Evolutionary conservation across 2,888 invertebrate species (phyloP).

Genomic region (Globia sparganii): DNA sequence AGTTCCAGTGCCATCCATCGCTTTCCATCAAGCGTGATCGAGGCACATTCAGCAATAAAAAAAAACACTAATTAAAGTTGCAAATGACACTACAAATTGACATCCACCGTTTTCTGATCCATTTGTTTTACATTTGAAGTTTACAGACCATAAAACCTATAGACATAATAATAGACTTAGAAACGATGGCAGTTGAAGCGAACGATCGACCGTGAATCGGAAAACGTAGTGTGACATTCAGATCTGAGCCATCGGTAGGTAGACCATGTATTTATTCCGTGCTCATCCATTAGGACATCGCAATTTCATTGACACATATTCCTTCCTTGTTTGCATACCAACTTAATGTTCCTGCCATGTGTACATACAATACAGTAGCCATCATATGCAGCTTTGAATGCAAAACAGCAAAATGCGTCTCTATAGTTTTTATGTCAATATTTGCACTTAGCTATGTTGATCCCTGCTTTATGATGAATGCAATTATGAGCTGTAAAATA

Average conservation of each 20-base stretch:
- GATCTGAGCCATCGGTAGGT: neutral
- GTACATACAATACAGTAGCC: conserved; percentile 26
- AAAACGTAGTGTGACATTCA: neutral
- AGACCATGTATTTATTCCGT: neutral
- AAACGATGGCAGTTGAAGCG: neutral
- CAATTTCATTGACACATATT: conserved; percentile 20
- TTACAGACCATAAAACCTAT: neutral
- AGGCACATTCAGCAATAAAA: too few species aligned
- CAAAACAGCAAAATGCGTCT: conserved; percentile 33
- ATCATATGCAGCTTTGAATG: conserved; percentile 30
- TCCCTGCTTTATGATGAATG: conserved; percentile 29
- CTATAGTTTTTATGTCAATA: conserved; percentile 41
- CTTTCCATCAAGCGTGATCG: too few species aligned
- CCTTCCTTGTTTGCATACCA: conserved; percentile 11
- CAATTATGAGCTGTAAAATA: conserved; percentile 38
- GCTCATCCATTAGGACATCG: neutral
- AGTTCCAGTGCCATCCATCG: too few species aligned
- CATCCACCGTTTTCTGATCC: too few species aligned
- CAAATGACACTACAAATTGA: too few species aligned
- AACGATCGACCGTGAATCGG: neutral
- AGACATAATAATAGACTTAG: neutral
- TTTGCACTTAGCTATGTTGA: conserved; percentile 42
- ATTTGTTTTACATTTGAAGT: too few species aligned
- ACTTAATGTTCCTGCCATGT: conserved; percentile 8
- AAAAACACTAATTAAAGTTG: too few species aligned